Evolutionary conservation across 1,140 invertebrate genomes (phyloP), one percentile per base, ranked within the genome.

Genomic region (Spodoptera frugiperda): DNA sequence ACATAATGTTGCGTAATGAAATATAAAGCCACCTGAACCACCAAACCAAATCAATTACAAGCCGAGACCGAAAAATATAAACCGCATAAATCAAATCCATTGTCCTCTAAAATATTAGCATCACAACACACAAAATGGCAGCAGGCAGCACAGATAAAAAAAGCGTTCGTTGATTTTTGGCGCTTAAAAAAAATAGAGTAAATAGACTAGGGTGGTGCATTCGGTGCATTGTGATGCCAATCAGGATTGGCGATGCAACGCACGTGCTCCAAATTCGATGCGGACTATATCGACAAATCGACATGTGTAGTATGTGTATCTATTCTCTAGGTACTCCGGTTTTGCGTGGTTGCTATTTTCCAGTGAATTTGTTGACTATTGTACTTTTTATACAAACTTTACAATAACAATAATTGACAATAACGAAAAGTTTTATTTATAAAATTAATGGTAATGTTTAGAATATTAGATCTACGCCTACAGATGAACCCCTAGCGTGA

Each of bases 141-240:
- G 44, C 61, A 46, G n/a, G 6, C 39, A 21, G 44, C 61, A 46
- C 17, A 44, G 19, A 39, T 15, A 65, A 48, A 65, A n/a, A 49
- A 65, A 65, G 19, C 10, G 61, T 11, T 48, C 17, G 46, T 65
- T 21, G 44, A 46, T 65, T 65, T 65, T 12, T 48, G 15, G 19
- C 17, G 44, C 11, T 4, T 8, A 70, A 70, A 70, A 67, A 68
- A 17, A 44, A 21, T 4, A 19, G 12, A 57, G 15, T 9, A 53
- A 53, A 17, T 53, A 12, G 8, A 57, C 54, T 19, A 14, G 15
- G 61, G 61, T 25, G 57, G 17, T 11, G 44, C 19, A 67, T 67
- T 67, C 14, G 57, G 17, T 11, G 44, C 19, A 67, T 67, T 67
- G 63, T 67, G 19, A 17, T 49, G 63, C 63, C 63, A 51, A 67